Base-by-base conservation (phyloP, 1,140 invertebrate genomes). In the Chironomus tepperi region DNA sequence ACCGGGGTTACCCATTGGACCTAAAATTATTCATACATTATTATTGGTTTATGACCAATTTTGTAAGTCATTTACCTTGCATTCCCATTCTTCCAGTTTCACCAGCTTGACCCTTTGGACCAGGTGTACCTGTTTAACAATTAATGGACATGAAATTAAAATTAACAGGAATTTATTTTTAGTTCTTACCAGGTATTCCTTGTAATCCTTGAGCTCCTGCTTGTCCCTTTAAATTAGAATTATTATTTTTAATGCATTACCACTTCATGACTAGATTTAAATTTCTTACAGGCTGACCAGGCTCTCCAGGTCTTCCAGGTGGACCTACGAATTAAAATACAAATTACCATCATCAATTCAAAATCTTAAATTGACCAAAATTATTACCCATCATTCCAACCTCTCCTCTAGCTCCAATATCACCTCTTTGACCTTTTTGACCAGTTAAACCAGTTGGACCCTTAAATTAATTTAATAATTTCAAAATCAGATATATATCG, bases 321-420 rank as follows among this genome's bases (percentile, higher is more conserved):
- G 88, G 84, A 21, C 47, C n/a, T 5, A 15, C 43, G n/a, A 12
- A n/a, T 34, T 57, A 9, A 57, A 9, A 57, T 15, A 57, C 12
- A 57, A 12, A 47, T 57, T 57, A n/a, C 5, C 5, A 15, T n/a
- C 47, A 57, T n/a, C 43, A 57, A 12, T 57, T 57, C 1, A 57
- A 12, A 15, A 57, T 12, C 1, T 57, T 57, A 0, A 1, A 15
- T n/a, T 12, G 47, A 2, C 5, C 1, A 57, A 57, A 15, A 57
- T 12, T 57, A n/a, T 12, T 57, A 57, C 47, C 90, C 82, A 87
- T 87, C 73, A 89, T 83, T 43, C 94, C 94, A 74, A 83, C 78
- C 78, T 94, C 92, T 74, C 93, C 92, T 79, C 91, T 86, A 57
- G 83, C 79, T 74, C 93, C 93, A 64, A 87, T 80, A 80, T 93